A percentile compares a stretch with the other conserved stretches of the same genome.
Evolutionary conservation across 2,888 invertebrate genomes (phyloP).

Genomic region (Phymatocera aterrima): DNA sequence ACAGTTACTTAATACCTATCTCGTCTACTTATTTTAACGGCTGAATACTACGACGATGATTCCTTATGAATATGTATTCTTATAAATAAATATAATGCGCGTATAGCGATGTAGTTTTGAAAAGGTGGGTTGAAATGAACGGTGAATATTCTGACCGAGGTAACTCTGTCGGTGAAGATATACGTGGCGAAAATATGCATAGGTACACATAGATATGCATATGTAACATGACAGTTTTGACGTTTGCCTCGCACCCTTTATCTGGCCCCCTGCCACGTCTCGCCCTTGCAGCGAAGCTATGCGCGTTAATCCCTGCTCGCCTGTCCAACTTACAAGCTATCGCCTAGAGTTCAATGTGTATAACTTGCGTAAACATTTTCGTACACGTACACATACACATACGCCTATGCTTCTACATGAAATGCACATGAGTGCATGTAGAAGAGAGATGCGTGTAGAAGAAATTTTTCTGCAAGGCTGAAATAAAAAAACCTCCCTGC

Average conservation of each 20-base stretch:
- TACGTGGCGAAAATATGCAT: background rate
- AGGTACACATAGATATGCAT: background rate
- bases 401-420: background rate
- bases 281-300: background rate
- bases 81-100: too few species aligned
- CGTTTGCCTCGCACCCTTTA: slow-evolving; percentile 33
- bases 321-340: slow-evolving; percentile 32
- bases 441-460: background rate
- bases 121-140: slow-evolving; percentile 23
- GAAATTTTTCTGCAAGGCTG: slow-evolving; percentile 9
- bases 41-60: slow-evolving; percentile 11
- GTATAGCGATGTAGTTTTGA: slow-evolving; percentile 5
- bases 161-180: background rate
- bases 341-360: background rate
- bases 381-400: background rate
- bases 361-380: background rate
- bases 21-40: slow-evolving; percentile 8
- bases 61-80: slow-evolving; percentile 16
- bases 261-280: slow-evolving; percentile 11
- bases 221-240: slow-evolving; percentile 31
- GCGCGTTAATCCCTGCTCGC: slow-evolving; percentile 15
- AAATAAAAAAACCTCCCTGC: background rate
- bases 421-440: background rate
- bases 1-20: slow-evolving; percentile 15
- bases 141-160: slow-evolving; percentile 14